Evolutionary conservation across 2,113 vertebrate species (phyloP).

Genomic region (Centrocercus urophasianus): DNA sequence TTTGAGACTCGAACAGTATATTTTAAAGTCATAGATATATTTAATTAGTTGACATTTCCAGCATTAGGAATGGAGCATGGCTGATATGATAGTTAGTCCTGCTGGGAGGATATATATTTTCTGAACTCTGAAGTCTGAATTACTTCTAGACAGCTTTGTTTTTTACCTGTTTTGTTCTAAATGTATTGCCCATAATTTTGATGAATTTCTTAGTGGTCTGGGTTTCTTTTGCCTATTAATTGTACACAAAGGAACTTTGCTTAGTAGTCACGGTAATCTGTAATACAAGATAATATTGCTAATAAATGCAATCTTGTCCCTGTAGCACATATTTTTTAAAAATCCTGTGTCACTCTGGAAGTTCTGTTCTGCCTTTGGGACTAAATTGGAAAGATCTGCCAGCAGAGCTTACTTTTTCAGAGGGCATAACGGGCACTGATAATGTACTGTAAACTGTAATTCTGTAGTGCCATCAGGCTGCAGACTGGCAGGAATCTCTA

Average conservation of each 20-base stretch:
- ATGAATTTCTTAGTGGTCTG: not conserved
- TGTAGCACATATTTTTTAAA: not conserved
- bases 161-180: not conserved
- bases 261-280: conserved; percentile 42
- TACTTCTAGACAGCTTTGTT: not conserved
- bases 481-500: conserved; percentile 56
- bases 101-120: not conserved
- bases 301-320: conserved; percentile 29
- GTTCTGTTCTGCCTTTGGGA: conserved; percentile 71
- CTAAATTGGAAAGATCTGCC: conserved; percentile 61
- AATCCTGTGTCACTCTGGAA: conserved; percentile 3
- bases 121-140: not conserved
- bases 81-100: not conserved
- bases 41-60: not conserved
- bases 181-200: not conserved
- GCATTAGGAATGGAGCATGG: not conserved
- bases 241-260: not conserved
- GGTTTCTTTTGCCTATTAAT: not conserved
- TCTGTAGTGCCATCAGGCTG: conserved; percentile 66
- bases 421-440: conserved; percentile 51
- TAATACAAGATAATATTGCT: conserved; percentile 1
- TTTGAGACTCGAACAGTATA: not conserved
- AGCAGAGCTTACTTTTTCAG: conserved; percentile 55
- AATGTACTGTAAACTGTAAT: conserved; percentile 36
- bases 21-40: not conserved